phyloP scores from a whole-genome alignment of 2,113 vertebrate species.

The Zapus hudsonius region DNA sequence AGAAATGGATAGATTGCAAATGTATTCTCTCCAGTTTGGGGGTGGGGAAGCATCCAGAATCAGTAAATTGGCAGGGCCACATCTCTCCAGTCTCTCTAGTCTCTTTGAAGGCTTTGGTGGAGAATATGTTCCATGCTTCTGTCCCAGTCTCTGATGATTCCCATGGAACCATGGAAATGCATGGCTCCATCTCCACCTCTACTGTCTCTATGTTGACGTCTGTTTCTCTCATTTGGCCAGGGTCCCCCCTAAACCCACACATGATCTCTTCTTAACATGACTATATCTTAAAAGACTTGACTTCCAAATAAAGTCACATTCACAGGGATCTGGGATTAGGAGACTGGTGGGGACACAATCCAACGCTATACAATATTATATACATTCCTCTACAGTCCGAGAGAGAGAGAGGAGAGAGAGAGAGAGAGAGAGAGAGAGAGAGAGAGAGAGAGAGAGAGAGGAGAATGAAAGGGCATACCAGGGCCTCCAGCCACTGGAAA shows the following conservation, averaged over 20 bases:
- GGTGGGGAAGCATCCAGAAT: not conserved
- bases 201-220: not conserved
- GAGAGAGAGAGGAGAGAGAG: no score
- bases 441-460: no score
- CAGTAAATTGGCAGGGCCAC: no score
- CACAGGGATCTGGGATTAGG: not conserved
- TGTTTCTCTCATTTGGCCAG: not conserved
- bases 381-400: not conserved
- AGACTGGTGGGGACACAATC: no score
- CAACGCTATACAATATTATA: not conserved
- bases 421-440: no score
- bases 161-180: accelerated
- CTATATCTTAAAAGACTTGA: not conserved
- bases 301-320: not conserved
- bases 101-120: not conserved
- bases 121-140: no score
- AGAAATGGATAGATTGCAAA: not conserved
- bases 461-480: no score
- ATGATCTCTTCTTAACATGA: not conserved
- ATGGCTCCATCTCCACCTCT: not conserved
- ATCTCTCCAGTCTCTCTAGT: no score
- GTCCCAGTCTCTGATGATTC: not conserved
- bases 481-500: no score
- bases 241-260: not conserved
- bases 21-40: not conserved